Evolutionary conservation across 2,888 invertebrate species (phyloP), one percentile per base, ranked within the genome.

Genomic region (Adelognathus sp.): DNA sequence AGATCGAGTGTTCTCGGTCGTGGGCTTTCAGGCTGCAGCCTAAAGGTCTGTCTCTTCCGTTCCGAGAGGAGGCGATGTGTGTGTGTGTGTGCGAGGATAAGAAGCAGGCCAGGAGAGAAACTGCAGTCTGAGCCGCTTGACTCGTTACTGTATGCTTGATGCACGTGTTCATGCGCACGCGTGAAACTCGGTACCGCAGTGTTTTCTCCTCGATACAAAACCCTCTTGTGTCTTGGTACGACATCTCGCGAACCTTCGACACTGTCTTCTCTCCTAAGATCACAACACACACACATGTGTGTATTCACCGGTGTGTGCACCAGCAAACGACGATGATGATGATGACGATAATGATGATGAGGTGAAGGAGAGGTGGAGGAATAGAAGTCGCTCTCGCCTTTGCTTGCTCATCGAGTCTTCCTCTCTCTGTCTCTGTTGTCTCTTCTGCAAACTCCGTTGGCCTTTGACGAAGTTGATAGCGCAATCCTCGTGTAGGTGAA

Each of bases 61-160:
- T 11, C 3, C 36, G 21, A 21, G 41, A 63, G n/a, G 63, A 63
- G 21, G 29, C 27, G 29, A 21, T 11, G 18, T 7, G n/a, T n/a
- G n/a, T n/a, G n/a, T n/a, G 70, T 36, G 66, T 66, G 66, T 58
- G 33, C 50, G 66, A 63, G 52, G 69, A 80, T 64, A 61, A 76
- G 76, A 82, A 82, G 77, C 79, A 80, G 80, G 82, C 82, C 80
- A 82, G 71, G 76, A 82, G 80, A 81, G 82, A 82, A 82, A 82
- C 79, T 76, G 76, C 36, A 14, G 33, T 9, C 16, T 18, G 9
- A 16, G 16, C 56, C 46, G 16, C 27, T 33, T n/a, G 2, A 50
- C 21, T 9, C 27, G 41, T 1, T 44, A 16, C 41, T 36, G 36
- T 44, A 66, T 33, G 64, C 33, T 63, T 41, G 71, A 76, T 56